Base-by-base conservation (phyloP, 1,140 invertebrate species). In the Pseudobourletiella spinata region DNA sequence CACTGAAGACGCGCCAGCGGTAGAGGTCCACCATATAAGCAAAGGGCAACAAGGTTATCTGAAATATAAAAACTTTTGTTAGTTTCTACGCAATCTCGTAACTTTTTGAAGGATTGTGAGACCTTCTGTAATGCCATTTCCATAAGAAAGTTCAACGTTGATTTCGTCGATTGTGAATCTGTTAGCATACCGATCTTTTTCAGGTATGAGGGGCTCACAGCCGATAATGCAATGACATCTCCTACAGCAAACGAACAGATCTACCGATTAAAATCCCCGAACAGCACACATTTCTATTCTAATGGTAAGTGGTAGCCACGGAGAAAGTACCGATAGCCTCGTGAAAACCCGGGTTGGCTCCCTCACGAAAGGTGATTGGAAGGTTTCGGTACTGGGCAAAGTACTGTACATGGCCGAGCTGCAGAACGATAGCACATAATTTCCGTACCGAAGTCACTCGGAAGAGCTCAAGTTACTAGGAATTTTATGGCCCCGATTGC, bases 221-320 rank as follows among this genome's bases (percentile, higher is more conserved):
- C 84, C 0, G 88, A 94, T 0, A 97, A 75, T 0, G 89, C 86
- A 4, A 97, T 81, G 0, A 91, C 85, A 76, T 97, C 93, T 2
- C 92, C 93, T 43, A 26, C n/a, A n/a, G n/a, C n/a, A n/a, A n/a
- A n/a, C n/a, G n/a, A n/a, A n/a, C n/a, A n/a, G n/a, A n/a, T n/a
- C n/a, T n/a, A n/a, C n/a, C n/a, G n/a, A n/a, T n/a, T n/a, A n/a
- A n/a, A n/a, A n/a, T n/a, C n/a, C n/a, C n/a, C n/a, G n/a, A n/a
- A n/a, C n/a, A n/a, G n/a, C n/a, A n/a, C n/a, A n/a, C n/a, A n/a
- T n/a, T n/a, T n/a, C n/a, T n/a, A n/a, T n/a, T n/a, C n/a, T n/a
- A n/a, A n/a, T n/a, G n/a, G n/a, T n/a, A n/a, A n/a, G n/a, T n/a
- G n/a, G n/a, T n/a, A n/a, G n/a, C n/a, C n/a, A n/a, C n/a, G n/a